A percentile compares a stretch with the other conserved stretches of the same genome.
These are phyloP conservation scores for Agriotes lineatus DNA, from an alignment of 2,888 invertebrate species.

Conservation along the genomic window DNA sequence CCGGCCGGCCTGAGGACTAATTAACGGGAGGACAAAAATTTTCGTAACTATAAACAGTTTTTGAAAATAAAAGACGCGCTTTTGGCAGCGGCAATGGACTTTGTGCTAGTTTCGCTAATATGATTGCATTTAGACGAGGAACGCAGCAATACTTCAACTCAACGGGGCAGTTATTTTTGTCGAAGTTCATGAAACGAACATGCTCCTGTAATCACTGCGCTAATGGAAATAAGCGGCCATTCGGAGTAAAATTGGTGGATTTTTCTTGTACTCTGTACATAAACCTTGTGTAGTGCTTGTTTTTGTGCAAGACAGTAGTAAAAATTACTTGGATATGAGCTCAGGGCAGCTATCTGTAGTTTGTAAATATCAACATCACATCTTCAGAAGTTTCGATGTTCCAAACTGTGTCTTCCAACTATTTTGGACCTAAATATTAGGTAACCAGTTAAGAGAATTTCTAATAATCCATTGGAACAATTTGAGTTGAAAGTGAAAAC, in stretches of 20 bases:
- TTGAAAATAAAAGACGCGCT: background rate
- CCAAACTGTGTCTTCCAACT: too few species aligned
- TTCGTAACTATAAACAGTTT: background rate
- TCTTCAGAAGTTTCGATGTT: too few species aligned
- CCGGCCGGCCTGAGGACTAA: background rate
- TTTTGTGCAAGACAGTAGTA: too few species aligned
- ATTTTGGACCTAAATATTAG: too few species aligned
- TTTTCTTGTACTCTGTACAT: too few species aligned
- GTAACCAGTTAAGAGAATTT: too few species aligned
- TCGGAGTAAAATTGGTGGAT: background rate
- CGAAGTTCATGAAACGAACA: slow-evolving; percentile 16
- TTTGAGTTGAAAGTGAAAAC: too few species aligned
- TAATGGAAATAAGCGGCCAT: background rate
- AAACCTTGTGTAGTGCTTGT: too few species aligned
- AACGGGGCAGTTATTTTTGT: slow-evolving; percentile 24
- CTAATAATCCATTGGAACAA: too few species aligned
- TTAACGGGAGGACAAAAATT: background rate
- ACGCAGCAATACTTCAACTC: slow-evolving; percentile 9
- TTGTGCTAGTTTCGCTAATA: slow-evolving; percentile 11
- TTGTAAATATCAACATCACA: too few species aligned
- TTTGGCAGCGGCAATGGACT: background rate
- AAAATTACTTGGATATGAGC: too few species aligned
- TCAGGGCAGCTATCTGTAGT: too few species aligned
- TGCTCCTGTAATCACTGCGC: slow-evolving; percentile 5
- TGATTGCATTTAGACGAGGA: slow-evolving; percentile 11